phyloP scores from a whole-genome alignment of 2,797 vertebrate genomes.

The Poeciliopsis turneri region DNA sequence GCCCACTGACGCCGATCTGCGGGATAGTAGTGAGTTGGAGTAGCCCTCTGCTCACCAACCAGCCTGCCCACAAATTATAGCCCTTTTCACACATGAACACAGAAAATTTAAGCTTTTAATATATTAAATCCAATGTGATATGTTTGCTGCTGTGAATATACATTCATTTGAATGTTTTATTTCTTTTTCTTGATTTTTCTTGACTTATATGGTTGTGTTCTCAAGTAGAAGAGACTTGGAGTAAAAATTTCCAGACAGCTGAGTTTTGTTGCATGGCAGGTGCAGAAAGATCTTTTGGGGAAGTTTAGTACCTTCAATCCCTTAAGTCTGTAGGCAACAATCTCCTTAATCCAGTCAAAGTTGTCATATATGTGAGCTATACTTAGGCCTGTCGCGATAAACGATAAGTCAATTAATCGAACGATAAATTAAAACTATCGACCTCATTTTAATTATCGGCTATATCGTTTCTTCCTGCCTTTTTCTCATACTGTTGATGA shows the following conservation, averaged over 20 bases:
- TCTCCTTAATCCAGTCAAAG: not conserved
- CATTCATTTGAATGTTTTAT: not conserved
- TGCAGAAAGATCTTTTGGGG: not conserved
- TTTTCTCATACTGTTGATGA: no score
- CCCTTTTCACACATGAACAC: slow-evolving; percentile 52
- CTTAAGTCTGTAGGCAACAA: no score
- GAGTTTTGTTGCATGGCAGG: not conserved
- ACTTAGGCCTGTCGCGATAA: no score
- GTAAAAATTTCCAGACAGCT: not conserved
- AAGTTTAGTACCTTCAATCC: not conserved
- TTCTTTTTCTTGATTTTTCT: not conserved
- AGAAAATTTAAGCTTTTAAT: not conserved
- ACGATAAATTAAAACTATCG: no score
- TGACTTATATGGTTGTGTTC: not conserved
- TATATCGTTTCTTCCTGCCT: no score
- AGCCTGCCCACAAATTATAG: slow-evolving; percentile 50
- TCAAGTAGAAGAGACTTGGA: not conserved
- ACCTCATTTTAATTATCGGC: no score
- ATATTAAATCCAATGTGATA: not conserved
- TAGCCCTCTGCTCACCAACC: slow-evolving; percentile 65
- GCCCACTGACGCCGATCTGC: slow-evolving; percentile 87
- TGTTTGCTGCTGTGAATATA: not conserved
- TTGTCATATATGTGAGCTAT: not conserved
- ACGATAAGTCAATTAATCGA: no score
- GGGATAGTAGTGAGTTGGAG: slow-evolving; percentile 93